These are phyloP conservation scores for Dryas iulia DNA, from an alignment of 1,140 invertebrate genomes.

Conservation along the genomic window DNA sequence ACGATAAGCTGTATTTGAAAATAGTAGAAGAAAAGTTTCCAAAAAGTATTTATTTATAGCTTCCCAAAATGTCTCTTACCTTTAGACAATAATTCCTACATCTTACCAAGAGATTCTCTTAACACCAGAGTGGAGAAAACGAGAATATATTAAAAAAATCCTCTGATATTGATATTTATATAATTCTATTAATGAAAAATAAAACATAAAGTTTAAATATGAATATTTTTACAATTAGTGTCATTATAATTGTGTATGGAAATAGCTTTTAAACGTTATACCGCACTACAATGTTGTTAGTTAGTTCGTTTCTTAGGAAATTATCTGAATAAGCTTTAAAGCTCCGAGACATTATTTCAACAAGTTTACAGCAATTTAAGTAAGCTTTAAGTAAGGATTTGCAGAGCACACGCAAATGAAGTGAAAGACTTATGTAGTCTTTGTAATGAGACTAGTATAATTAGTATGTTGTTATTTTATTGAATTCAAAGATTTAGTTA, in stretches of 20 bases:
- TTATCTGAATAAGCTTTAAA: slow-evolving; percentile 12
- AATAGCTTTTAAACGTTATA: background rate
- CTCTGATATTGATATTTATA: too few species aligned
- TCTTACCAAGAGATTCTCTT: too few species aligned
- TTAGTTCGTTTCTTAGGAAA: slow-evolving; percentile 12
- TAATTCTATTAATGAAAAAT: too few species aligned
- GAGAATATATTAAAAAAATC: too few species aligned
- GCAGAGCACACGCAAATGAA: background rate
- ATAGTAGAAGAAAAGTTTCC: background rate
- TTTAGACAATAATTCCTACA: too few species aligned
- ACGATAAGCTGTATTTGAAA: background rate
- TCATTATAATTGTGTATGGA: background rate
- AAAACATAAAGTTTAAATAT: too few species aligned
- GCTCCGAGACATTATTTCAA: slow-evolving; percentile 20
- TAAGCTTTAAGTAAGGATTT: slow-evolving; percentile 14
- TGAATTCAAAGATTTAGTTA: too few species aligned
- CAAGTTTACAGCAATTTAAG: background rate
- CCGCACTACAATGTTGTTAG: background rate
- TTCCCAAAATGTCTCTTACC: background rate
- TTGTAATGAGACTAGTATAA: background rate
- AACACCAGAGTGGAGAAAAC: too few species aligned
- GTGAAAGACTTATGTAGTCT: background rate
- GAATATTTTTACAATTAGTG: background rate
- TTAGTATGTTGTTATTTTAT: background rate
- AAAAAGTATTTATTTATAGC: too few species aligned